Percentiles rank a stretch among this genome's conserved stretches.
Conservation (phyloP, 2,113 vertebrate species). For the Sterrhoptilus dennistouni region DNA sequence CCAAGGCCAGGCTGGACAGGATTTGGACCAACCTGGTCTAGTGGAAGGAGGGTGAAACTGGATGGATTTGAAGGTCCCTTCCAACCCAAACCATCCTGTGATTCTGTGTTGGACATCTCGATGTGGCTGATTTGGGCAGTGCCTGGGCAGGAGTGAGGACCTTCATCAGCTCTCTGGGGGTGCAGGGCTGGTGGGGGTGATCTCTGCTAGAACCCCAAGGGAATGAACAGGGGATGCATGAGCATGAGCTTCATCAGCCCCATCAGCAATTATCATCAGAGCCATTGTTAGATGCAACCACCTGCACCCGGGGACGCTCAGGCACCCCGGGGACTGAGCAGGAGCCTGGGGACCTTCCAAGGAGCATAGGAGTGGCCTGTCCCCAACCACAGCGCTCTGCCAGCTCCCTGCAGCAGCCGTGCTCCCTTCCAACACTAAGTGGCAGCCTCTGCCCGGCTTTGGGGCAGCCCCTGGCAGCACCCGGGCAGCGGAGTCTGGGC, state of each 20-base stretch:
- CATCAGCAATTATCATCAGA: neutral
- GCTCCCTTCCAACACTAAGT: conserved; percentile 54
- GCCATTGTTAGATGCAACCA: neutral
- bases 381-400: neutral
- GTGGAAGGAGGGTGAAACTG: neutral
- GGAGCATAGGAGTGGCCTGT: neutral
- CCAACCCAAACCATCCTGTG: neutral
- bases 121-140: neutral
- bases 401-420: conserved; percentile 27
- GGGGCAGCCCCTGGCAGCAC: conserved; percentile 25
- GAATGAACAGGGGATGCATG: neutral
- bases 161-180: neutral
- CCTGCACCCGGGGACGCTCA: neutral
- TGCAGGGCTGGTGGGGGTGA: neutral
- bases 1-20: neutral
- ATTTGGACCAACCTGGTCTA: neutral
- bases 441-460: conserved; percentile 59
- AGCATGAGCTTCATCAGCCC: accelerated
- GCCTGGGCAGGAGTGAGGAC: accelerated
- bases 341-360: neutral
- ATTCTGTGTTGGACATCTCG: accelerated
- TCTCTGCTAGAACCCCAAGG: neutral
- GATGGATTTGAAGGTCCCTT: neutral
- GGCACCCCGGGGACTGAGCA: neutral
- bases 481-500: neutral